Conservation (phyloP, 2,113 vertebrate genomes). For the Myotis brandtii region DNA sequence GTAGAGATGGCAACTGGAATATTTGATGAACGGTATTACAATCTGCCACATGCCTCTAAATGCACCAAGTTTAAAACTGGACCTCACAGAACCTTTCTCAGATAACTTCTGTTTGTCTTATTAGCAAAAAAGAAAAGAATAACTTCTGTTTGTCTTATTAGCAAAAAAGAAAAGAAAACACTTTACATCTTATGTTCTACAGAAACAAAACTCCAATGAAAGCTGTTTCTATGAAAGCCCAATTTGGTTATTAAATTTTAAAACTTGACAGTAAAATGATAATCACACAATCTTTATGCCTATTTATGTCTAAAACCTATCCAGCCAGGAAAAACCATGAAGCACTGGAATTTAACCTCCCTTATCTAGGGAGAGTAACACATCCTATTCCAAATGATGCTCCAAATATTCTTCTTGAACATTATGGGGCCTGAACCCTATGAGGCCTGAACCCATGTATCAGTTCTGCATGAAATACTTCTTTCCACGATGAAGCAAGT, state of each 20-base stretch:
- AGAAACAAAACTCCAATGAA: not conserved
- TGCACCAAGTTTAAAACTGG: not conserved
- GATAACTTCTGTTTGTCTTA: not conserved
- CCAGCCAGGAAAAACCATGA: not conserved
- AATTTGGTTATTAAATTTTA: not conserved
- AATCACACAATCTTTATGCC: not conserved
- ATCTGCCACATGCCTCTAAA: not conserved
- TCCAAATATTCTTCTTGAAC: not conserved
- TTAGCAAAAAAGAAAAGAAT: not conserved
- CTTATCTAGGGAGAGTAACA: not conserved
- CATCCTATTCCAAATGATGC: not conserved
- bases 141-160: not conserved
- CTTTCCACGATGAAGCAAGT: conserved; percentile 1
- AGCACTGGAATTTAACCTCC: not conserved
- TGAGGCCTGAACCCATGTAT: not conserved
- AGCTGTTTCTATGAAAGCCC: not conserved
- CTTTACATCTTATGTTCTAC: not conserved
- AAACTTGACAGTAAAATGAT: not conserved
- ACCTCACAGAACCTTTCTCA: not conserved
- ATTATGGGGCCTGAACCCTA: not conserved
- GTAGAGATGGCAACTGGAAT: not conserved
- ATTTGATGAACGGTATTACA: not conserved
- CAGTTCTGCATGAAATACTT: not conserved
- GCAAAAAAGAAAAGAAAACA: not conserved
- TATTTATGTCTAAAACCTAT: not conserved